Evolutionary conservation across 2,113 vertebrate species (phyloP).

Genomic region (Cebus imitator): DNA sequence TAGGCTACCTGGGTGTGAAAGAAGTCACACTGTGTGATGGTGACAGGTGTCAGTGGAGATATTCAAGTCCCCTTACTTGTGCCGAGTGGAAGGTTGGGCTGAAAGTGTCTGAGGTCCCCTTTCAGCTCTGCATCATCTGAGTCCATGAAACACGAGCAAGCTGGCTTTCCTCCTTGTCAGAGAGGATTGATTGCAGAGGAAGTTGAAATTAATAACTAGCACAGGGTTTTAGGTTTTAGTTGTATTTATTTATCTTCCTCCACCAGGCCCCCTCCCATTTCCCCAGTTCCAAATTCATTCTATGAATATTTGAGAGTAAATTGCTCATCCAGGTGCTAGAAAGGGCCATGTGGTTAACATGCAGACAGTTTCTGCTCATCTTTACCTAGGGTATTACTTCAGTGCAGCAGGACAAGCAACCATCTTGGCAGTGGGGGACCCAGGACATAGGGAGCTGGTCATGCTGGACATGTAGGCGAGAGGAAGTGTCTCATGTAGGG

Average conservation of each 20-base stretch:
- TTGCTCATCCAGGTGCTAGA: neutral
- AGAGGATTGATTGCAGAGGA: neutral
- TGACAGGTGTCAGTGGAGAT: neutral
- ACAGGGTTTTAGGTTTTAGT: slow-evolving; percentile 8
- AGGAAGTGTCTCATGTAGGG: neutral
- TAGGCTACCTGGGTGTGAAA: neutral
- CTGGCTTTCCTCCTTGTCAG: neutral
- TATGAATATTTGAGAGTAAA: neutral
- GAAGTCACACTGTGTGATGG: neutral
- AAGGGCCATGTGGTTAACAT: neutral
- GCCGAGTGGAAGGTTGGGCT: neutral
- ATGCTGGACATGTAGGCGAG: neutral
- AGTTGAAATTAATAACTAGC: neutral
- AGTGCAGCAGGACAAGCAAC: neutral
- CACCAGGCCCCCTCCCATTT: neutral
- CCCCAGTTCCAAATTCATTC: neutral
- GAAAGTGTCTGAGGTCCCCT: neutral
- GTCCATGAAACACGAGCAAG: neutral
- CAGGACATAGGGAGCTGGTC: neutral
- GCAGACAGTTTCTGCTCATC: neutral
- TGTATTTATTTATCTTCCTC: slow-evolving; percentile 17
- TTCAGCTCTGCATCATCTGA: neutral
- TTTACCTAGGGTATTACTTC: neutral
- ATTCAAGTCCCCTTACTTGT: neutral
- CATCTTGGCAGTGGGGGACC: neutral